Evolutionary conservation across 2,888 invertebrate genomes (phyloP), one percentile per base, ranked within the genome.

Genomic region (Arrhopalites spinosus): DNA sequence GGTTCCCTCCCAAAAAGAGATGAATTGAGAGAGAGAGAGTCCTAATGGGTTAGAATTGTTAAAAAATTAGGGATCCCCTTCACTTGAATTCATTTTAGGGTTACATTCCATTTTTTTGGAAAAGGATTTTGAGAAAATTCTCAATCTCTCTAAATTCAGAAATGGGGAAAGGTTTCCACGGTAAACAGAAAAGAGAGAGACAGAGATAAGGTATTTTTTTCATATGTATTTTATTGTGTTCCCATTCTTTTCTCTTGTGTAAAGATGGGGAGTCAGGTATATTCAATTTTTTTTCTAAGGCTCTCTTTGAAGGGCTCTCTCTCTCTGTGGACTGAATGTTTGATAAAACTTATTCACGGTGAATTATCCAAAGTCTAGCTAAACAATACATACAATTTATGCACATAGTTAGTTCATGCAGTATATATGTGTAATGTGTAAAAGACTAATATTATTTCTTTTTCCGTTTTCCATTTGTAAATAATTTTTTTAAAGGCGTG

Each of bases 41-140:
- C 59, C 59, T 59, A 59, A 59, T 59, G 59, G 59, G 59, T 59
- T 59, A 59, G 59, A 59, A 59, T 59, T 59, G 59, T 59, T 59
- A 59, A 59, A 59, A 59, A 59, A 59, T 59, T 59, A 59, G 59
- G 59, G 59, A 27, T 15, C 25, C 59, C 59, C 59, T 59, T 15
- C 59, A 59, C 59, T n/a, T 15, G 11, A 36, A 36, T 36, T 36
- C 36, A 36, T 11, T 36, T 11, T 36, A 13, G 7, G 7, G 3
- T 50, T 59, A 25, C 25, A 25, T 59, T 59, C 59, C 59, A 20
- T 56, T n/a, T 56, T 20, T 56, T 20, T n/a, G n/a, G n/a, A n/a
- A n/a, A n/a, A n/a, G n/a, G n/a, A n/a, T n/a, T n/a, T n/a, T n/a
- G 53, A 56, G 53, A 56, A n/a, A 56, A 56, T 56, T 56, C 53